These are phyloP conservation scores for Sapayoa aenigma DNA, from an alignment of 2,113 vertebrate species.

Conservation along the genomic window DNA sequence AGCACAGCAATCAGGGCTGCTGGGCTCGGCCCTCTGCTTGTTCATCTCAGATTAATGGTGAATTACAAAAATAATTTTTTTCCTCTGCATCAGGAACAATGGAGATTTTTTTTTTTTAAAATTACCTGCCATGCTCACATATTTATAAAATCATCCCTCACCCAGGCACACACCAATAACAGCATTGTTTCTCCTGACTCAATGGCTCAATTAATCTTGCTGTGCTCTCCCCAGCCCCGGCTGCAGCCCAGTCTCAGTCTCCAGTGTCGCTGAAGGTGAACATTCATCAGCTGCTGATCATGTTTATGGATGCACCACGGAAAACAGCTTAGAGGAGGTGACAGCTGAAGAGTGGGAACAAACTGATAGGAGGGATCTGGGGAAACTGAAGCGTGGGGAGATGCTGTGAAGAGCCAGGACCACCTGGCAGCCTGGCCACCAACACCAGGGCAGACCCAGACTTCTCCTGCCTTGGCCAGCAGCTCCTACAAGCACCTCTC, in stretches of 20 bases:
- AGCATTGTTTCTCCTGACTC: constrained; percentile 25
- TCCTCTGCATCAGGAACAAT: not conserved
- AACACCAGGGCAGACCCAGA: not conserved
- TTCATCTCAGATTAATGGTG: not conserved
- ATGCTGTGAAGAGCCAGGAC: not conserved
- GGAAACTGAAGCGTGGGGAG: constrained; percentile 10
- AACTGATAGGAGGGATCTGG: not conserved
- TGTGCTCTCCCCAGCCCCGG: not conserved
- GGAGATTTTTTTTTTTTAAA: not conserved
- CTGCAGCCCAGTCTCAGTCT: not conserved
- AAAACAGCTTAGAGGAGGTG: not conserved
- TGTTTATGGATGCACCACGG: not conserved
- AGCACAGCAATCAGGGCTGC: not conserved
- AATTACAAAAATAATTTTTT: constrained; percentile 27
- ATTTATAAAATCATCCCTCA: constrained; percentile 11
- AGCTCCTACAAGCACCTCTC: not conserved
- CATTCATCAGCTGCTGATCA: not conserved
- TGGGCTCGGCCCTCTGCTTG: not conserved
- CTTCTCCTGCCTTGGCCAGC: not conserved
- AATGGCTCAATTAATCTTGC: constrained; percentile 49
- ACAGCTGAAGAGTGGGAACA: constrained; percentile 43
- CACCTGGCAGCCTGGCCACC: constrained; percentile 10
- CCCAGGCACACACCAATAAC: not conserved
- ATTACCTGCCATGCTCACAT: constrained; percentile 13
- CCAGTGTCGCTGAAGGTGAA: not conserved